Evolutionary conservation across 2,797 vertebrate genomes (phyloP), one percentile per base, ranked within the genome.

Genomic region (Karalla daura): DNA sequence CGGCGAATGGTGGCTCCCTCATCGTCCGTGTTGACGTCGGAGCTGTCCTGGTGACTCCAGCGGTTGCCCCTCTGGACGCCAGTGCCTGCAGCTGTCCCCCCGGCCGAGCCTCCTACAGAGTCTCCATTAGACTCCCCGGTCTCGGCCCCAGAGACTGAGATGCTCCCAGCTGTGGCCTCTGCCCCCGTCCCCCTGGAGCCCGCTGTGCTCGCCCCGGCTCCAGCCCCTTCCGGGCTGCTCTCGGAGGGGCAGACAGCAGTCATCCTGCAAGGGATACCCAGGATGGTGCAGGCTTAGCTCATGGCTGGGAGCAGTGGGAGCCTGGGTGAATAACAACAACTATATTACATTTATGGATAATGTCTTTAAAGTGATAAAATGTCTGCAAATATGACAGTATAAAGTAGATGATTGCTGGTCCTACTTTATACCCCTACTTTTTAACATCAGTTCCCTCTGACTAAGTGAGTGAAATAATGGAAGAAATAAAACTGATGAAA

Each of bases 21-120:
- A 0, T 94, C 94, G 2, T 94, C 94, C 15, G 91, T 92, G 70
- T 94, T 88, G 24, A 97, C 94, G 67, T 96, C 96, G 0, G 89
- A 86, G 12, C 96, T 97, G 86, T 96, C 95, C 60, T 95, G 94
- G 2, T 83, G 92, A 53, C 93, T 93, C 95, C 96, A 96, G 76
- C 86, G 88, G 68, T 83, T 58, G 24, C 85, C 90, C 58, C 86
- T 92, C 33, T 93, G 91, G 66, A 83, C 92, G 21, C 88, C 90
- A 28, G 80, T 45, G 54, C 52, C 78, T 47, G 55, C 76, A 13
- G 55, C 75, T 2, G 80, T 70, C 39, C 72, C 75, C 65, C 81
- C 82, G 0, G 55, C 20, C 0, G 90, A 89, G 27, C 78, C 73
- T 50, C 82, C 70, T 0, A 72, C 63, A 0, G 83, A 88, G 28